Evolutionary conservation across 2,797 vertebrate genomes (phyloP), one percentile per base, ranked within the genome.

Genomic region (Hozukius guyotensis): DNA sequence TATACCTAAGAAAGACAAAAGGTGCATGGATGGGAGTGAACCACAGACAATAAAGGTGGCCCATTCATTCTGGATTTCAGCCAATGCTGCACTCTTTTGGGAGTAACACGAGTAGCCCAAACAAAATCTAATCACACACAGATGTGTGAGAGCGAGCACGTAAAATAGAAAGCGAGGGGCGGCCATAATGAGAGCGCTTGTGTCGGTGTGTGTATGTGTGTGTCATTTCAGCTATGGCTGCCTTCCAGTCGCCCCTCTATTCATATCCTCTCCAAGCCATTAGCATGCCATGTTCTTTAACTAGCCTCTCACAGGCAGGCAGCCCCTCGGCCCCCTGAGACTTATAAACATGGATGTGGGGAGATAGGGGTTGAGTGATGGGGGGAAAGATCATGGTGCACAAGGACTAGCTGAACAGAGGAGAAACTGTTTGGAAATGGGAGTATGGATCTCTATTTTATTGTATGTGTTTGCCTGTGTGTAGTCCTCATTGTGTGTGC

Each of bases 221-320:
- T 85, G 86, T 90, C 86, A 89, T 87, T 90, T 87, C 59, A 90
- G 78, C 70, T 77, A 81, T 92, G 89, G 87, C 85, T 89, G 85
- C 78, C 82, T 90, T 93, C 89, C 92, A 92, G 86, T 87, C 76
- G 64, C 78, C 77, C 81, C 74, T 90, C 85, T 88, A 84, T 89
- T 91, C 89, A 91, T 85, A 90, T 92, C 88, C 74, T 83, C 79
- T 53, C 74, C 62, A 60, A 88, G 57, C 84, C 85, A 91, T 91
- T 92, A 92, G 86, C 84, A 85, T 88, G 89, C 83, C 87, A n/a
- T 83, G 88, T 88, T 87, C 87, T 91, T 93, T 91, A 94, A 92
- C 91, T 85, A 91, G 88, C 72, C 84, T 82, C 81, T 85, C 85
- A 75, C 83, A 85, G 75, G 76, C 78, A 64, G 75, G 78, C 78